Base-by-base conservation (phyloP, 2,888 invertebrate genomes). In the Clivina fossor region DNA sequence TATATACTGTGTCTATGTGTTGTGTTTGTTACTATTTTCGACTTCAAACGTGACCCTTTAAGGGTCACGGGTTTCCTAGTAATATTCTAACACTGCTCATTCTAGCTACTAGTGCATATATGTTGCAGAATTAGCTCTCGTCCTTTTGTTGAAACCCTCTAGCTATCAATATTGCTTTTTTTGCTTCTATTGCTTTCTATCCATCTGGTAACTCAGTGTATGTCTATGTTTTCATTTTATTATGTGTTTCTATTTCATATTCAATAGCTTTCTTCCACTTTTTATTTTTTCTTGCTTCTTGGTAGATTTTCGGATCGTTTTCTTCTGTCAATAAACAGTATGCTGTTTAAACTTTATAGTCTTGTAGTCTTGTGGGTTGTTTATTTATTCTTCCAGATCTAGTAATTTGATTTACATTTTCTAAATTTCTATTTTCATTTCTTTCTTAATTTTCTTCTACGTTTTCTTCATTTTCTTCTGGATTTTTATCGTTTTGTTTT, bases 321-420 rank as follows among this genome's bases (percentile, higher is more conserved):
- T 22, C 32, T 18, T 51, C 19, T 32, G 28, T 40, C 11, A 40
- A 19, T 30, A 51, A 19, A 15, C 30, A 51, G 13, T 51, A 51
- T 26, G 51, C 51, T 51, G 41, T 3, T 20, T 51, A 50, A 2
- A 43, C 41, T 30, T 51, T 32, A 32, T 51, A 51, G 15, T 40
- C 28, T n/a, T 41, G 9, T 41, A 51, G 19, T 38, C 22, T 30
- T 43, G 20, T 51, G 7, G 37, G 49, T 49, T 11, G 18, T 20
- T 22, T 37, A 2, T 16, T 19, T n/a, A 9, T 49, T 20, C 49
- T 30, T 49, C 24, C 33, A 5, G 2, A 33, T 37, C n/a, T 37
- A 37, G 13, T 37, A 9, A 9, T 22, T 18, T 37, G 32, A 15
- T 4, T 32, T 4, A 11, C 32, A 32, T 32, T 32, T 32, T 8